Base-by-base conservation (phyloP, 2,888 invertebrate species). In the Leptogaster cylindrica region DNA sequence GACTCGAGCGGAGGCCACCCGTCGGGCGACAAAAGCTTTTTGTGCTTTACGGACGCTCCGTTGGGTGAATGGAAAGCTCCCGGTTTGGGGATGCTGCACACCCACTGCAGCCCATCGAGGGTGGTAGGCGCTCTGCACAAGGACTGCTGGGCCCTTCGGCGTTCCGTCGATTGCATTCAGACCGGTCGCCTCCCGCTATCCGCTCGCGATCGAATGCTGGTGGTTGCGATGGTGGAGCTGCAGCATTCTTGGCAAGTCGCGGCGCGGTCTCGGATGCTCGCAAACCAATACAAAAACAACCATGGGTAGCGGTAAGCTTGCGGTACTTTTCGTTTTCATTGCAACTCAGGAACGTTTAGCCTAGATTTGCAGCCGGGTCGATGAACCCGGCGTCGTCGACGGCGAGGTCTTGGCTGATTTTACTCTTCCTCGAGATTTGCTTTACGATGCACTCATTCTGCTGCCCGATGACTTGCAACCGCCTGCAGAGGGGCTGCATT, bases 321-420 rank as follows among this genome's bases (percentile, higher is more conserved):
- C 81, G 81, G 81, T 80, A 80, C 81, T 80, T 81, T 81, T 81
- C 81, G 78, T 79, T 81, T 81, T 81, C 81, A 81, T 81, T 81
- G 80, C 81, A 79, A 77, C 79, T 77, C 75, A 75, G 70, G 76
- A 80, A 78, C 79, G 77, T 78, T 81, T 81, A 81, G 81, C 81
- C 81, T 81, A 81, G 80, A 81, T 81, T 81, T 69, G 75, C 77
- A 75, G 74, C 73, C 66, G 73, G 75, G 81, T 79, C 81, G 80
- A 76, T 80, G 81, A 81, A 79, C 79, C 77, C 12, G 27, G 3
- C 23, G 23, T 6, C 55, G 39, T 23, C 39, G 50, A 2, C 10
- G 63, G 14, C 25, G 46, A 20, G 12, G 52, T 64, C 36, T 44
- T 63, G 64, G 52, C 67, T 28, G 58, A 68, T 68, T 68, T 68